Percentiles rank a stretch among this genome's conserved stretches.
phyloP scores from a whole-genome alignment of 1,140 invertebrate genomes.

The Daktulosphaira vitifoliae region DNA sequence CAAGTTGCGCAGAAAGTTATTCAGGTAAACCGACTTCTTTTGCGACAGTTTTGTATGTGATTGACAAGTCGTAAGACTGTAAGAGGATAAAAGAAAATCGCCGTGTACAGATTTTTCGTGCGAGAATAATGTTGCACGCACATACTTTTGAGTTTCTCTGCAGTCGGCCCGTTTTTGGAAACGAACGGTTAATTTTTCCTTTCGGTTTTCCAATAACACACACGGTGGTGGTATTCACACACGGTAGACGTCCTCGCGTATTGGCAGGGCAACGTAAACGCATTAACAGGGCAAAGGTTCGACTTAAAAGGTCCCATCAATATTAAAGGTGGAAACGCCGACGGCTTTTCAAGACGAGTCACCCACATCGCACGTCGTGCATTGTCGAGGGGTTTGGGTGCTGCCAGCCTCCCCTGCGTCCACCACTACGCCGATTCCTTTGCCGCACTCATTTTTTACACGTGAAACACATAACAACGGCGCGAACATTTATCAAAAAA shows the following conservation, averaged over 20 bases:
- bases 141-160: too few relatives aligned
- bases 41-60: too few relatives aligned
- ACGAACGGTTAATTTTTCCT: background rate
- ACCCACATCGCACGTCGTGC: background rate
- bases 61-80: too few relatives aligned
- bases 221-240: too few relatives aligned
- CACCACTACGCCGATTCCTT: background rate
- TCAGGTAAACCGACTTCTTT: too few relatives aligned
- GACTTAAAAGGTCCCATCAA: slow-evolving; percentile 16
- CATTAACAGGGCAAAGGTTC: background rate
- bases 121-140: too few relatives aligned
- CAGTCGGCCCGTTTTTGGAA: too few relatives aligned
- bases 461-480: background rate
- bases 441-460: background rate
- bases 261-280: background rate
- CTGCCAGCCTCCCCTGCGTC: background rate
- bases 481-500: slow-evolving; percentile 28
- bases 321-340: slow-evolving; percentile 6
- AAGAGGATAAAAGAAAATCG: too few relatives aligned
- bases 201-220: background rate
- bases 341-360: background rate
- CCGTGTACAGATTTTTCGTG: too few relatives aligned
- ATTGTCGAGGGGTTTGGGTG: background rate
- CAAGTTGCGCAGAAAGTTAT: too few relatives aligned
- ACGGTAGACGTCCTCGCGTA: too few relatives aligned